Evolutionary conservation across 2,888 invertebrate species (phyloP).

Genomic region (Leucania comma): DNA sequence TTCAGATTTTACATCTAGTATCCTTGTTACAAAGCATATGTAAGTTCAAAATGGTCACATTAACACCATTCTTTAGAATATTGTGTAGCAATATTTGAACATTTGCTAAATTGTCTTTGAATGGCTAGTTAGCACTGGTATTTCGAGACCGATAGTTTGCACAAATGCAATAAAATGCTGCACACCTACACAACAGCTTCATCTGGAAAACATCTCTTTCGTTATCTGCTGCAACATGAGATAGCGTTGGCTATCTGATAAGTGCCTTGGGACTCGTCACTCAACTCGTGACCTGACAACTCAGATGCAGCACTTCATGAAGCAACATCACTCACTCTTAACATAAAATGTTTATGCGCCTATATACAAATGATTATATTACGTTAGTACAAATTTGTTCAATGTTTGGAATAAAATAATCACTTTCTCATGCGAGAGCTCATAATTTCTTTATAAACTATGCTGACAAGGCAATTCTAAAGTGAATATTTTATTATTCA

Average conservation of each 20-base stretch:
- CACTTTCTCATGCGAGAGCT: constrained; percentile 79
- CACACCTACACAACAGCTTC: constrained; percentile 23
- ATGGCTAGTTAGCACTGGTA: constrained; percentile 41
- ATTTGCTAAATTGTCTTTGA: constrained; percentile 41
- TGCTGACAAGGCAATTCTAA: constrained; percentile 78
- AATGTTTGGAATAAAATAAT: constrained; percentile 85
- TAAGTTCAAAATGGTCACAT: constrained; percentile 33
- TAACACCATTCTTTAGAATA: constrained; percentile 36
- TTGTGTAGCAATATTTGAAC: constrained; percentile 40
- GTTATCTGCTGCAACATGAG: constrained; percentile 48
- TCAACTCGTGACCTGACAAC: constrained; percentile 60
- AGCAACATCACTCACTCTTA: constrained; percentile 71
- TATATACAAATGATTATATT: constrained; percentile 73
- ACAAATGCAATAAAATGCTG: constrained; percentile 34
- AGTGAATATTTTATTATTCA: constrained; percentile 72
- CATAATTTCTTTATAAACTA: constrained; percentile 75
- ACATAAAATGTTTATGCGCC: constrained; percentile 66
- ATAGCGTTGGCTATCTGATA: constrained; percentile 50
- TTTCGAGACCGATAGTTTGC: constrained; percentile 23
- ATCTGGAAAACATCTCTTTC: constrained; percentile 39
- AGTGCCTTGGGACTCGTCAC: constrained; percentile 45
- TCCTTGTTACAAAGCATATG: constrained; percentile 31
- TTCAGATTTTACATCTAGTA: constrained; percentile 45
- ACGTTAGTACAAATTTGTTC: constrained; percentile 81
- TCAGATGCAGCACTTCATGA: constrained; percentile 67